Evolutionary conservation across 2,797 vertebrate species (phyloP).

Genomic region (Mormyrops attenuatus): DNA sequence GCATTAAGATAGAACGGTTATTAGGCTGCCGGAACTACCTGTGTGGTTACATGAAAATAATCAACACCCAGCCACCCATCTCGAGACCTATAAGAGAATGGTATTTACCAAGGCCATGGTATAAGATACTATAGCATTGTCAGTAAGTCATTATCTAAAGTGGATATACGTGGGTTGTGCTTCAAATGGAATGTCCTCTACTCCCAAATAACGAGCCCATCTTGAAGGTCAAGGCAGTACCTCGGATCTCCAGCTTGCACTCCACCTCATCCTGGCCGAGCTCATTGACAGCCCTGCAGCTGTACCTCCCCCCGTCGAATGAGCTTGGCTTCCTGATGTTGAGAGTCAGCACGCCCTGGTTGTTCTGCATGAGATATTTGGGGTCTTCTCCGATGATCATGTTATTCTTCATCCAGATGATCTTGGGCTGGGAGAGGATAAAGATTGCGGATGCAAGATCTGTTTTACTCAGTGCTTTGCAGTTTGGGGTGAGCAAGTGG

Average conservation of each 20-base stretch:
- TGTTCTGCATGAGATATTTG: constrained; percentile 86
- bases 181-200: not conserved
- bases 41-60: not conserved
- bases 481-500: not conserved
- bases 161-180: not conserved
- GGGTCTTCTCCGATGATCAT: constrained; percentile 81
- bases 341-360: constrained; percentile 89
- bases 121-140: not conserved
- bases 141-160: not conserved
- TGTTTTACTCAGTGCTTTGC: not conserved
- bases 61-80: not conserved
- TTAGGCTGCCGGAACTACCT: not conserved
- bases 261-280: constrained; percentile 81
- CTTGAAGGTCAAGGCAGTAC: constrained; percentile 45
- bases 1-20: not conserved
- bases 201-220: not conserved
- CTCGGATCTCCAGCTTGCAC: constrained; percentile 78
- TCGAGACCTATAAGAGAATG: not conserved
- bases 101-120: not conserved
- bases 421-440: constrained; percentile 71
- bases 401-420: constrained; percentile 92
- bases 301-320: constrained; percentile 80
- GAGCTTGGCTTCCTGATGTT: constrained; percentile 86
- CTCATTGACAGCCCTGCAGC: constrained; percentile 78
- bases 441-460: not conserved